These are phyloP conservation scores for Zaprionus obscuricornis DNA, from an alignment of 2,888 invertebrate genomes.

Conservation along the genomic window DNA sequence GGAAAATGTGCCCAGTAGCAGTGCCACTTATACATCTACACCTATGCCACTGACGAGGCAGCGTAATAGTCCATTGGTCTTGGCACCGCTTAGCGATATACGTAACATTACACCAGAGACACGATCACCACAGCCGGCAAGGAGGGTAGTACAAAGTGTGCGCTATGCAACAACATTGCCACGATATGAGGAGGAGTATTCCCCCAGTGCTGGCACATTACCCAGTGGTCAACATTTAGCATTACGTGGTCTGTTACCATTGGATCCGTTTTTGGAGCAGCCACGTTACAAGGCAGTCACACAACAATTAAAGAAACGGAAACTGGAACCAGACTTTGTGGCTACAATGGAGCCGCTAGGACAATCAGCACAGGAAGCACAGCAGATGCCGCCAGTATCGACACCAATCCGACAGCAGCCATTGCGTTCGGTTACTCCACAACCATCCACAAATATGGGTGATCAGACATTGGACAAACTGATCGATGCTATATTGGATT, in stretches of 20 bases:
- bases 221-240: slow-evolving; percentile 79
- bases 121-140: slow-evolving; percentile 3
- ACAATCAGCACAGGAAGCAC: not conserved
- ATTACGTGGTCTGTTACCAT: slow-evolving; percentile 76
- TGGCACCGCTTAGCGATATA: slow-evolving; percentile 78
- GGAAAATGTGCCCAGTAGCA: slow-evolving; percentile 69
- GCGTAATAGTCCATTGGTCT: slow-evolving; percentile 72
- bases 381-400: not conserved
- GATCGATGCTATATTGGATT: slow-evolving; percentile 83
- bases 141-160: slow-evolving; percentile 48
- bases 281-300: slow-evolving; percentile 76
- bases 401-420: slow-evolving; percentile 13
- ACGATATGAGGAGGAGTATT: slow-evolving; percentile 82
- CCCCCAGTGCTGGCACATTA: slow-evolving; percentile 71
- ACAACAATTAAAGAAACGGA: slow-evolving; percentile 64
- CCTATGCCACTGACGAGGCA: slow-evolving; percentile 60
- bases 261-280: slow-evolving; percentile 80
- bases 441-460: slow-evolving; percentile 80
- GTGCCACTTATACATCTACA: slow-evolving; percentile 73
- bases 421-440: slow-evolving; percentile 49
- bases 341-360: slow-evolving; percentile 48
- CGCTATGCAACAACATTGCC: slow-evolving; percentile 82
- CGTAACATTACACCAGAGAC: slow-evolving; percentile 73
- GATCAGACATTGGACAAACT: slow-evolving; percentile 82
- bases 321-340: slow-evolving; percentile 75